Base-by-base conservation (phyloP, 2,797 vertebrate genomes). In the Poecile montanus region DNA sequence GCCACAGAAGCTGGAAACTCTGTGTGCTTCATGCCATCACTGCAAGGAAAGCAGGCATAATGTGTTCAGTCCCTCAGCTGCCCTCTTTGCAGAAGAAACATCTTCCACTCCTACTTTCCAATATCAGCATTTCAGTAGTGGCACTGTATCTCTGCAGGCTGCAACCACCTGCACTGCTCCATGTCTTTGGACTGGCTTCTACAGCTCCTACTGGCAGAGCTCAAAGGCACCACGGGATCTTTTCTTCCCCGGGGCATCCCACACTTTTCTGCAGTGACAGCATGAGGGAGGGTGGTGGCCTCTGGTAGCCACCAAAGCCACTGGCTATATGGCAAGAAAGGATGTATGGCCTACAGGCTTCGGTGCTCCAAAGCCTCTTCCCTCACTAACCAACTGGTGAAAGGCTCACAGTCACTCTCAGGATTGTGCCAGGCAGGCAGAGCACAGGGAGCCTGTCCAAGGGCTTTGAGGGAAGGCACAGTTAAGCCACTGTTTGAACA, bases 401-500 rank as follows among this genome's bases (percentile, higher is more conserved):
- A 93, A 93, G 27, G 94, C 54, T 89, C 79, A 68, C 42, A 84
- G 74, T 66, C 66, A 71, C 71, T 60, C 58, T 82, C 89, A 87
- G 96, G 50, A 91, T 60, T 96, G 88, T 96, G 96, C 95, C 96
- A 97, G 95, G 91, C 93, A 93, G 92, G 91, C 96, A 94, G 74
- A 88, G 88, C 86, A 91, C 85, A 95, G 93, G 88, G 95, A 96
- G 81, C 89, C 93, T 50, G 54, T 96, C 96, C 96, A 96, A 96
- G 75, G 32, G 95, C 96, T 97, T 97, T 96, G 77, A 78, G 93
- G 82, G 78, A 94, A 96, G 90, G 97, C 91, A 97, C 96, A 97
- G 95, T 95, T 97, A 97, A 97, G 96, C 96, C 96, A 51, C 74
- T 97, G 95, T 97, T 97, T 97, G 95, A 88, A 97, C 88, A 97